Conservation (phyloP, 2,113 vertebrate genomes). For the Microcebus jonahi region DNA sequence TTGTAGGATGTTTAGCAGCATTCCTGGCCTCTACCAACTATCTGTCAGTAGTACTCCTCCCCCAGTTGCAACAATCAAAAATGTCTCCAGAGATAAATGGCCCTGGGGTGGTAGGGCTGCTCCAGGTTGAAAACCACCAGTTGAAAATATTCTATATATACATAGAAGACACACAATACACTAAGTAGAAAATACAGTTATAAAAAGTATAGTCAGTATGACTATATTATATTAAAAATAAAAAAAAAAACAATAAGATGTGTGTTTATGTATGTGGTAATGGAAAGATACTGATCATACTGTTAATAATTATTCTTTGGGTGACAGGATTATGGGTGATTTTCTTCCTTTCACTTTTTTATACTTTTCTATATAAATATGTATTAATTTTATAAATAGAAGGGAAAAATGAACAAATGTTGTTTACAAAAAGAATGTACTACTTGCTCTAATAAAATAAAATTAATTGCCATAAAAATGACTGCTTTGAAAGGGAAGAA, state of each 20-base stretch:
- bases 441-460: background rate
- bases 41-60: background rate
- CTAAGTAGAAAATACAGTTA: conserved; percentile 3
- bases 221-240: conserved; percentile 1
- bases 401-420: background rate
- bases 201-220: background rate
- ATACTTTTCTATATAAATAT: background rate
- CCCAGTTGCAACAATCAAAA: background rate
- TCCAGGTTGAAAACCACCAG: background rate
- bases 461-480: background rate
- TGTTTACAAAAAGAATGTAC: background rate
- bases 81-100: background rate
- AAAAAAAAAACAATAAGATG: background rate
- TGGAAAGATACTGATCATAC: background rate
- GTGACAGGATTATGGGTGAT: background rate
- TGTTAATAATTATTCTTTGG: background rate
- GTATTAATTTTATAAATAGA: background rate
- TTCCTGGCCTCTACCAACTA: background rate
- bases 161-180: background rate
- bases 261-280: background rate
- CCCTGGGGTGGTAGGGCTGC: too few relatives aligned
- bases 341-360: background rate
- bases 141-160: background rate
- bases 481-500: background rate
- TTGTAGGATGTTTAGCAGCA: background rate